Evolutionary conservation across 2,113 vertebrate genomes (phyloP), one percentile per base, ranked within the genome.

Genomic region (Erythrolamprus reginae): DNA sequence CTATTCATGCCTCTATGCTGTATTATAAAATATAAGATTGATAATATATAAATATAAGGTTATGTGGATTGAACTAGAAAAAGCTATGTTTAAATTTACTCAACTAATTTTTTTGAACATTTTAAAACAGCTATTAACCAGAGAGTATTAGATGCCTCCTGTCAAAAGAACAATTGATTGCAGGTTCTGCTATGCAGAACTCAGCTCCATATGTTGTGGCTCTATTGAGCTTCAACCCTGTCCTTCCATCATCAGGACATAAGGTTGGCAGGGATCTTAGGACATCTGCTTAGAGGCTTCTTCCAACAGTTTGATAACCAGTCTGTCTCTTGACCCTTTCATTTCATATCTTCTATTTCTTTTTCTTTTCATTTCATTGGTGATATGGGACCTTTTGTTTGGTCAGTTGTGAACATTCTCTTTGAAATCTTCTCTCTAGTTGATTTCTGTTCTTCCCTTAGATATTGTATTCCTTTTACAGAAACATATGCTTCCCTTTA

Each of bases 221-320:
- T 77, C 50, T 58, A 26, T 33, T 70, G 87, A 26, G 53, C 24
- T 26, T 52, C 33, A 61, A 38, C 6, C 5, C 28, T 91, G 23
- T 50, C 13, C 51, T 89, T 82, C 51, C 51, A 33, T 55, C 58
- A 50, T 90, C n/a, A 38, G 70, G 84, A 70, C 58, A 86, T 61
- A 86, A 86, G 58, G 15, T 90, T 90, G 84, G 42, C 51, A 56
- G 23, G 17, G 10, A 90, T 24, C 58, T 84, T 51, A 12, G 52
- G 33, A 87, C 92, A 92, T 89, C 86, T 89, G 87, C 51, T 89
- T 82, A 42, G 86, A 84, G 47, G 52, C 28, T 92, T 86, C 53
- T 61, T 91, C 77, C 87, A 52, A 24, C 33, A 28, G n/a, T 58
- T 23, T 88, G 77, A 52, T 9, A 50, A 42, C 45, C 42, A 82